Conservation (phyloP, 2,797 vertebrate species). For the Myiotriccus ornatus region DNA sequence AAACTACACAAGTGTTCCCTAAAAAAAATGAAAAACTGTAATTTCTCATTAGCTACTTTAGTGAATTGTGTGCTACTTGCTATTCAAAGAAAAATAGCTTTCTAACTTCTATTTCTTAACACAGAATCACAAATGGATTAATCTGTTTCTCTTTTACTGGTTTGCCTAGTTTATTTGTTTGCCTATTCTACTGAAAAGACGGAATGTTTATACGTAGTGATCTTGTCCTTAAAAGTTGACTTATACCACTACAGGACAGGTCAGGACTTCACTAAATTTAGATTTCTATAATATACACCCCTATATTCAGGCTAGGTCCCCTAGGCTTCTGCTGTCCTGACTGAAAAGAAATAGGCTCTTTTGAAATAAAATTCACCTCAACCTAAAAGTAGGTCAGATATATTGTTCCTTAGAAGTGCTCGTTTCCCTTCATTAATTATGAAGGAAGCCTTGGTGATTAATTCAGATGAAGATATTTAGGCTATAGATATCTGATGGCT, state of each 20-base stretch:
- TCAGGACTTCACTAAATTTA: constrained; percentile 3
- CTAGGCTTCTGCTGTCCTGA: not conserved
- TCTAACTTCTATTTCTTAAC: not conserved
- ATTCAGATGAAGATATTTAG: constrained; percentile 9
- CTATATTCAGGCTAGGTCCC: constrained; percentile 48
- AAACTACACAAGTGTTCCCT: not conserved
- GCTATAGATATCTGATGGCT: not conserved
- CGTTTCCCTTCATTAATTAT: constrained; percentile 2
- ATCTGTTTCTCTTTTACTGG: not conserved
- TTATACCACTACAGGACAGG: not conserved
- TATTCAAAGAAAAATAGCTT: not conserved
- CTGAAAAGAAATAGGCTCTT: not conserved
- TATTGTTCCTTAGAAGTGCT: not conserved
- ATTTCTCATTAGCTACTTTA: not conserved
- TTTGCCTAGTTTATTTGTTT: not conserved
- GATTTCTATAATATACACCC: not conserved
- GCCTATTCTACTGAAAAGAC: not conserved
- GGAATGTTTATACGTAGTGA: not conserved
- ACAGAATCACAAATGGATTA: not conserved
- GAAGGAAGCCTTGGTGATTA: not conserved
- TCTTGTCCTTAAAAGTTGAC: not conserved
- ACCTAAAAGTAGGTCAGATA: constrained; percentile 10
- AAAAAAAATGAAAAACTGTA: not conserved
- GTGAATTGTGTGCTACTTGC: not conserved
- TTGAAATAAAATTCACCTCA: constrained; percentile 20